Conservation (phyloP, 2,888 invertebrate genomes). For the Apodemia zela region DNA sequence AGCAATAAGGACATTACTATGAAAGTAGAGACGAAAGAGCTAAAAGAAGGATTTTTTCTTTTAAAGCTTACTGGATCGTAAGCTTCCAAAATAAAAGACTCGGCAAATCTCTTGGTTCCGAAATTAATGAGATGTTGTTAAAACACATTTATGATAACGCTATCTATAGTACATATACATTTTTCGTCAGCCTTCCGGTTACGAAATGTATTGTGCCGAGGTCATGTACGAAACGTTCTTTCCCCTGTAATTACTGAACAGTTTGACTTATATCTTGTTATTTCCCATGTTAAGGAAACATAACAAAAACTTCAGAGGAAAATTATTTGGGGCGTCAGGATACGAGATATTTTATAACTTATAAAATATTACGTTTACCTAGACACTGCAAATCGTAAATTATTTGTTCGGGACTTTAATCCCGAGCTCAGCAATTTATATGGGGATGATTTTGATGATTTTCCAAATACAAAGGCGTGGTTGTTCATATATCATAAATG, state of each 20-base stretch:
- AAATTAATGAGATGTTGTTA: too few relatives aligned
- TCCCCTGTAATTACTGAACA: not conserved
- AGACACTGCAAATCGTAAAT: not conserved
- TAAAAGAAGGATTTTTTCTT: too few relatives aligned
- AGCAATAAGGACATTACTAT: too few relatives aligned
- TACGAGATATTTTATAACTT: not conserved
- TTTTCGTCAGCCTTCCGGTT: not conserved
- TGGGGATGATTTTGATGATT: too few relatives aligned
- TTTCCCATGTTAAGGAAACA: constrained; percentile 1
- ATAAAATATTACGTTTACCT: too few relatives aligned
- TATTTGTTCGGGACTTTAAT: not conserved
- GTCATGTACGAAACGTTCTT: not conserved
- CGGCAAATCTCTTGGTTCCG: too few relatives aligned
- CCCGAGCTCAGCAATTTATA: not conserved
- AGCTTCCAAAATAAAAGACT: too few relatives aligned
- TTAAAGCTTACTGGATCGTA: too few relatives aligned
- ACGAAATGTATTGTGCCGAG: not conserved
- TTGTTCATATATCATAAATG: too few relatives aligned
- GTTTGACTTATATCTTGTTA: constrained; percentile 9
- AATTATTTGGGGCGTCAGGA: not conserved
- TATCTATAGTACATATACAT: not conserved
- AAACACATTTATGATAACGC: too few relatives aligned
- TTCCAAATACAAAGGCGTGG: too few relatives aligned
- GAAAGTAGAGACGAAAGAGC: too few relatives aligned
- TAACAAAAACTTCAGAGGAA: not conserved